Evolutionary conservation across 2,888 invertebrate species (phyloP).

Genomic region (Pantelozetes paolii): DNA sequence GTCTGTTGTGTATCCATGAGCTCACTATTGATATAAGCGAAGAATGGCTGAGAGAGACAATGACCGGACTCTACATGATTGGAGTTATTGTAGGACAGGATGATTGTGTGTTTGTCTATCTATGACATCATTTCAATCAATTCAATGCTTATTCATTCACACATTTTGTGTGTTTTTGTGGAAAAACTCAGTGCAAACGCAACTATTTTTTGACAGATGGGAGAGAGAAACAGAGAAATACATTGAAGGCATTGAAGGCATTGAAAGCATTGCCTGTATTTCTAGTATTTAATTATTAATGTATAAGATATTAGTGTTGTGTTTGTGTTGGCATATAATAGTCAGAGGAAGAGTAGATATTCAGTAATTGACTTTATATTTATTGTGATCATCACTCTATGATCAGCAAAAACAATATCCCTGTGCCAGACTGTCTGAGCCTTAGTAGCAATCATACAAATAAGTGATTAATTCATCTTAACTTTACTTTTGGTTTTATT

Average conservation of each 20-base stretch:
- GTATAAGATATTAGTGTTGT: constrained; percentile 14
- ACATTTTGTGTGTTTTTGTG: neutral
- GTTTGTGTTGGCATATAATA: neutral
- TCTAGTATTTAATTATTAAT: constrained; percentile 29
- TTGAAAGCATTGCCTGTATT: neutral
- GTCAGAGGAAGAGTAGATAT: neutral
- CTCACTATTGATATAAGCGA: too few species aligned
- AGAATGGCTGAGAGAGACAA: too few species aligned
- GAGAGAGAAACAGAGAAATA: neutral
- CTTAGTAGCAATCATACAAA: neutral
- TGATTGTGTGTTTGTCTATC: neutral
- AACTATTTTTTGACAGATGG: neutral
- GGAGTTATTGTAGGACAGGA: neutral
- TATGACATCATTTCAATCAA: constrained; percentile 5
- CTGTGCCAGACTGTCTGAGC: neutral
- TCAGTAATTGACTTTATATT: constrained; percentile 22
- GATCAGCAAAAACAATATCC: neutral
- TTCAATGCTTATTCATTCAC: neutral
- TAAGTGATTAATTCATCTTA: neutral
- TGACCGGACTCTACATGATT: too few species aligned
- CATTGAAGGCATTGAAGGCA: too few species aligned
- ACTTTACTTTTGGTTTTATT: neutral
- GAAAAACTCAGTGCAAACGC: neutral
- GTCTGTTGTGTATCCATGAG: neutral
- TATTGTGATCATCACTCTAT: constrained; percentile 9